A percentile compares a stretch with the other conserved stretches of the same genome.
Conservation (phyloP, 2,113 vertebrate species). For the Bubo blakistoni region DNA sequence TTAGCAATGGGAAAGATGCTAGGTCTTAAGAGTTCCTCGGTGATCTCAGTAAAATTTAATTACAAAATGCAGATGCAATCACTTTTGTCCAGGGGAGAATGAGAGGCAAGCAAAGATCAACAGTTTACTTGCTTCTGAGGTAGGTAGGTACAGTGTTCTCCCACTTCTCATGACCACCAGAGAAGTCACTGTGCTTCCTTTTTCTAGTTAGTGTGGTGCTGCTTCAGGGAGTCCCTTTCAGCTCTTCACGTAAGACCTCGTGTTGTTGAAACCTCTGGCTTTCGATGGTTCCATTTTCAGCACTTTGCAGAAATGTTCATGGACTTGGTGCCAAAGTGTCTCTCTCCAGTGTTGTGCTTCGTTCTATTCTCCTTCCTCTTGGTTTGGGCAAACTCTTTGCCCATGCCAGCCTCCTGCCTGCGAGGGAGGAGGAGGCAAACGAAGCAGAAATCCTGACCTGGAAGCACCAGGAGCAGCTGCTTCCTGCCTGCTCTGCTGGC, state of each 20-base stretch:
- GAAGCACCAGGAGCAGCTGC: neutral
- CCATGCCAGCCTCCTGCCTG: neutral
- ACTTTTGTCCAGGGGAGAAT: neutral
- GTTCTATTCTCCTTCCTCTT: neutral
- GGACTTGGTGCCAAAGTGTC: neutral
- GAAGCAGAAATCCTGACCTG: neutral
- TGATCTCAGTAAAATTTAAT: neutral
- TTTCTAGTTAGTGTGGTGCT: neutral
- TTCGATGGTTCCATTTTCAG: neutral
- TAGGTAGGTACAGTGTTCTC: neutral
- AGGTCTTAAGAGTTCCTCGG: neutral
- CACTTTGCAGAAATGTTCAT: neutral
- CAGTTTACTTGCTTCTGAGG: neutral
- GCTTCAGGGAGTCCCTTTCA: neutral
- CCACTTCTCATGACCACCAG: neutral
- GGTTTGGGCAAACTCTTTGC: neutral
- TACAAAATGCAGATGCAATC: neutral
- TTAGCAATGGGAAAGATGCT: neutral
- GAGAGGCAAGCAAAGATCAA: neutral
- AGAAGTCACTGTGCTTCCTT: neutral
- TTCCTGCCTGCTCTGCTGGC: neutral
- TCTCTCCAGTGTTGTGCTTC: neutral
- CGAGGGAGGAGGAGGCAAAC: neutral
- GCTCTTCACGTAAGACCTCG: accelerated
- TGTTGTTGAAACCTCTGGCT: neutral